Evolutionary conservation across 1,140 invertebrate genomes (phyloP).

Genomic region (Pectinophora gossypiella): DNA sequence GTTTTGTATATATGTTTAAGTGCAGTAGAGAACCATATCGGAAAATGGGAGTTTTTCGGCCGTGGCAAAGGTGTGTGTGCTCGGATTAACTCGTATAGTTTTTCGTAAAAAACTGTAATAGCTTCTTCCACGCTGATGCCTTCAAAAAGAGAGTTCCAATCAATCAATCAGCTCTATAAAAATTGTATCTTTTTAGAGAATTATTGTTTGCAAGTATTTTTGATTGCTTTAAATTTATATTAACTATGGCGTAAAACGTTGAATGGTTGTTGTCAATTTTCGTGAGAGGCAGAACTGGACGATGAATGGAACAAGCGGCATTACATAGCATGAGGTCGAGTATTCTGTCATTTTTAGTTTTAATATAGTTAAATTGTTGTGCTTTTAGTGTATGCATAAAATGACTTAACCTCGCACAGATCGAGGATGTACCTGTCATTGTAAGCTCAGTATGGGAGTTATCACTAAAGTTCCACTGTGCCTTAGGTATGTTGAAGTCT

Average conservation of each 20-base stretch:
- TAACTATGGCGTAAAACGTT: not conserved
- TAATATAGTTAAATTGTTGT: not conserved
- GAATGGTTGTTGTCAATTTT: not conserved
- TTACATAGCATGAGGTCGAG: not conserved
- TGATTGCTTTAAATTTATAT: not conserved
- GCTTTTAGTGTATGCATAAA: not conserved
- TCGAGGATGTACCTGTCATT: not conserved
- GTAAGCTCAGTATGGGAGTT: not conserved
- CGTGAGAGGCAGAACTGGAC: not conserved
- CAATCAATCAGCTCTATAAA: not conserved
- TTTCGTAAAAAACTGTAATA: not conserved
- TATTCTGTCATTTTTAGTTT: not conserved
- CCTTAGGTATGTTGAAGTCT: not conserved
- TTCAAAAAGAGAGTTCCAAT: not conserved
- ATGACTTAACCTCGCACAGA: not conserved
- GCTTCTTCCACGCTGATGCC: not conserved
- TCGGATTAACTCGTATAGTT: not conserved
- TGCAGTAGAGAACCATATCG: not conserved
- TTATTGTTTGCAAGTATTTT: not conserved
- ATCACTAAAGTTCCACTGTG: not conserved
- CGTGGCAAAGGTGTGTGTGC: conserved; percentile 7
- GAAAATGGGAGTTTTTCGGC: conserved; percentile 2
- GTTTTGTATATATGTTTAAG: not conserved
- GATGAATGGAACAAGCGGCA: not conserved
- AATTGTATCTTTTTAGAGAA: not conserved